These are phyloP conservation scores for Syngnathus typhle DNA, from an alignment of 2,113 vertebrate species.

Conservation along the genomic window DNA sequence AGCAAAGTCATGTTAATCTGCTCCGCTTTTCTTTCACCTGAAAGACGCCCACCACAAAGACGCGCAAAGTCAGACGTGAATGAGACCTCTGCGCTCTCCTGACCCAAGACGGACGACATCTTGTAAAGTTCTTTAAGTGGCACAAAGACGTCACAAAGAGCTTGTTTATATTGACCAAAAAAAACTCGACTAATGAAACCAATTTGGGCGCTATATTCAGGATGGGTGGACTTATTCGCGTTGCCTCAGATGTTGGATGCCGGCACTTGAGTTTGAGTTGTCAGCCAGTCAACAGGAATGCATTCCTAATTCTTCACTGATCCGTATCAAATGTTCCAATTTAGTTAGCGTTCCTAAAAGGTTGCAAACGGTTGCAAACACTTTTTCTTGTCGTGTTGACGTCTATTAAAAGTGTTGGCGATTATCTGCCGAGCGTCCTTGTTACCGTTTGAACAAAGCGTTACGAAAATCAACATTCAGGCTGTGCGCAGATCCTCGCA, in stretches of 20 bases:
- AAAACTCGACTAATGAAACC: not conserved
- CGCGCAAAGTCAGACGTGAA: conserved; percentile 49
- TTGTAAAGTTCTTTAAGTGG: conserved; percentile 24
- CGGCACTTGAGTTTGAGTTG: not conserved
- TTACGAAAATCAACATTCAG: not conserved
- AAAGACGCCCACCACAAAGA: conserved; percentile 1
- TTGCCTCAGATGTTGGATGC: not conserved
- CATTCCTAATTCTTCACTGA: too few species aligned
- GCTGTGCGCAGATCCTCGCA: too few species aligned
- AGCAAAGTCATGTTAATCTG: conserved; percentile 70
- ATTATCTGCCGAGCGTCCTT: too few species aligned
- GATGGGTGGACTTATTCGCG: not conserved
- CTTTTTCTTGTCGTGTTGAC: too few species aligned
- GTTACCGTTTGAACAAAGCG: too few species aligned
- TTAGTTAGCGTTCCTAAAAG: too few species aligned
- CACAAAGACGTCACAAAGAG: conserved; percentile 8
- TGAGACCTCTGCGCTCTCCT: conserved; percentile 40
- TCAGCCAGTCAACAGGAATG: too few species aligned
- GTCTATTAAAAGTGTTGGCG: too few species aligned
- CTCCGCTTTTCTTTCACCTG: conserved; percentile 42
- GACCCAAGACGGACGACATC: conserved; percentile 35
- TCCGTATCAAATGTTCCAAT: too few species aligned
- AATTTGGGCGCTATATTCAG: not conserved
- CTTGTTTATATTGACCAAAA: conserved; percentile 12
- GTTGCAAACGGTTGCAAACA: too few species aligned